phyloP scores from a whole-genome alignment of 2,888 invertebrate species.

The Mesorhabditis spiculigera region DNA sequence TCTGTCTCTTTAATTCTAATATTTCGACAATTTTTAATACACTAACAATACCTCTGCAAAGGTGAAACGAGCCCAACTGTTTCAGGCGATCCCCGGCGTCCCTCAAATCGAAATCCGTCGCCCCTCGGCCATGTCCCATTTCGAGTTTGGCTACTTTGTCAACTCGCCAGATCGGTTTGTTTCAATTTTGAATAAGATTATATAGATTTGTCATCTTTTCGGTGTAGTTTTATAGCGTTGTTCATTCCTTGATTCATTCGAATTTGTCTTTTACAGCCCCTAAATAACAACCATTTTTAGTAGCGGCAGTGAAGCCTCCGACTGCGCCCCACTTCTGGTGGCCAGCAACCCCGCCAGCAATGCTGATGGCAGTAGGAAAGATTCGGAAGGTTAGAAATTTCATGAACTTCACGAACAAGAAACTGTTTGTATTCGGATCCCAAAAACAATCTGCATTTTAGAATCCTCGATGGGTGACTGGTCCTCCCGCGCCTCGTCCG shows the following conservation, averaged over 20 bases:
- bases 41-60: too few species aligned
- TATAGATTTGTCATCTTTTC: background rate
- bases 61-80: too few species aligned
- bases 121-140: slow-evolving; percentile 55
- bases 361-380: slow-evolving; percentile 31
- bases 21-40: background rate
- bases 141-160: slow-evolving; percentile 57
- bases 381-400: slow-evolving; percentile 31
- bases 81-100: slow-evolving; percentile 56
- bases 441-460: slow-evolving; percentile 18
- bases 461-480: slow-evolving; percentile 55
- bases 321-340: slow-evolving; percentile 54
- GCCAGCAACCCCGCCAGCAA: slow-evolving; percentile 19
- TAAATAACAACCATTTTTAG: too few species aligned
- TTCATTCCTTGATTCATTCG: background rate
- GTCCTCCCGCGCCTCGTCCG: slow-evolving; percentile 54
- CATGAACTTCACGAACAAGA: too few species aligned
- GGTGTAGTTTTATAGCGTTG: background rate
- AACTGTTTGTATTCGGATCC: too few species aligned
- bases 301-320: slow-evolving; percentile 35
- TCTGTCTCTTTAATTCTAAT: background rate
- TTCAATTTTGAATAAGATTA: slow-evolving; percentile 21
- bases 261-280: background rate
- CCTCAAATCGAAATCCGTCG: slow-evolving; percentile 55
- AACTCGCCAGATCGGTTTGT: slow-evolving; percentile 53